Evolutionary conservation across 1,140 invertebrate genomes (phyloP).

Genomic region (Drosophila erecta): DNA sequence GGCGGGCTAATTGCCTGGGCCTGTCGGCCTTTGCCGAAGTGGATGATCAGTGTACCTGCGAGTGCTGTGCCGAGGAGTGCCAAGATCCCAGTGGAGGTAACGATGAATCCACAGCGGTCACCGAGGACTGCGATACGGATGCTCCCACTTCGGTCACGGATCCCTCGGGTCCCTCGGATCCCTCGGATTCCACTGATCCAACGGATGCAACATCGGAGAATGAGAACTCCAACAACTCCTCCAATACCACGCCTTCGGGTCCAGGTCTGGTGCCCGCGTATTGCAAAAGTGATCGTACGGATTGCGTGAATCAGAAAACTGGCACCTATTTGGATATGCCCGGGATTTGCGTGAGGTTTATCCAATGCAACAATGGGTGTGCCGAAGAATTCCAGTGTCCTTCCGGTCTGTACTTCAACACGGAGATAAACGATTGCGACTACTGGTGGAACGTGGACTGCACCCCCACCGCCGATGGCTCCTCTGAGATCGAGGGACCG

Average conservation of each 20-base stretch:
- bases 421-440: constrained; percentile 10
- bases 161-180: not conserved
- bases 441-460: constrained; percentile 47
- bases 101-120: constrained; percentile 7
- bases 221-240: constrained; percentile 2
- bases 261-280: constrained; percentile 25
- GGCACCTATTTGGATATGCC: constrained; percentile 18
- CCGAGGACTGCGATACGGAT: constrained; percentile 11
- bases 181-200: constrained; percentile 6
- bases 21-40: constrained; percentile 31
- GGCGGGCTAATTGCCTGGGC: constrained; percentile 57
- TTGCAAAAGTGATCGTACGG: constrained; percentile 26
- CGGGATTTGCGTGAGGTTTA: constrained; percentile 42
- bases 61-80: constrained; percentile 60
- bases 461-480: constrained; percentile 6
- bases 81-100: constrained; percentile 1
- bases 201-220: constrained; percentile 1
- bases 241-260: constrained; percentile 10
- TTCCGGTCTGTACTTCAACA: constrained; percentile 50
- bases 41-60: constrained; percentile 49
- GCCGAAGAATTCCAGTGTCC: constrained; percentile 45
- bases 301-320: constrained; percentile 19
- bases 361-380: constrained; percentile 59
- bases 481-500: constrained; percentile 44
- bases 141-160: not conserved